Conservation (phyloP, 2,888 invertebrate genomes). For the Hydropsyche betteni region DNA sequence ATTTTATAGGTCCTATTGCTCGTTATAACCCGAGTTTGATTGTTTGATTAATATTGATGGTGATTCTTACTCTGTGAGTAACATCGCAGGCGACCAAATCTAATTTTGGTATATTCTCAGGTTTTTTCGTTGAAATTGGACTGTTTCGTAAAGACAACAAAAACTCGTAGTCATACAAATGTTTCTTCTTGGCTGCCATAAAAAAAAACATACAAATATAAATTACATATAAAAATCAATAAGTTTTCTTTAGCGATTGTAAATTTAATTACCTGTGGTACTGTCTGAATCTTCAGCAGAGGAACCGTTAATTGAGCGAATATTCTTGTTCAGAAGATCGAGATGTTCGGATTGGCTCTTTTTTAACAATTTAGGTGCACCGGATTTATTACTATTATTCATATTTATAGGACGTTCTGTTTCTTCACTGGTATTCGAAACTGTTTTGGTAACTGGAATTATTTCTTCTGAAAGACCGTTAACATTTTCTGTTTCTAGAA, state of each 20-base stretch:
- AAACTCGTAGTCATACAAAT: conserved; percentile 80
- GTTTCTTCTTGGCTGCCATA: conserved; percentile 54
- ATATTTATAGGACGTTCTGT: neutral
- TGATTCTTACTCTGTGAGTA: conserved; percentile 3
- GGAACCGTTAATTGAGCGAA: neutral
- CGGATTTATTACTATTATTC: neutral
- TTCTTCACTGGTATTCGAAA: neutral
- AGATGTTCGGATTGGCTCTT: conserved; percentile 30
- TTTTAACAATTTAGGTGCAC: neutral
- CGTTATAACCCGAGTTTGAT: too few species aligned
- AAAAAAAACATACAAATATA: neutral
- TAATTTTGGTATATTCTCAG: conserved; percentile 74
- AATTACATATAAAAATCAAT: too few species aligned
- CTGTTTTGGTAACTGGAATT: too few species aligned
- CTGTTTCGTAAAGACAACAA: conserved; percentile 78
- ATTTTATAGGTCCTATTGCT: too few species aligned
- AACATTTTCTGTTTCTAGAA: neutral
- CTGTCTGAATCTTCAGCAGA: neutral
- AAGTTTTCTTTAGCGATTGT: neutral
- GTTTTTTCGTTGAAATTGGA: conserved; percentile 77
- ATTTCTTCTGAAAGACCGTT: neutral
- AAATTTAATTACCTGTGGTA: neutral
- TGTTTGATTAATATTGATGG: too few species aligned
- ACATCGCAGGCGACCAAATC: conserved; percentile 58
- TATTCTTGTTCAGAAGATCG: conserved; percentile 18